Evolutionary conservation across 2,888 invertebrate species (phyloP).

Genomic region (Epiperipatus broadwayi): DNA sequence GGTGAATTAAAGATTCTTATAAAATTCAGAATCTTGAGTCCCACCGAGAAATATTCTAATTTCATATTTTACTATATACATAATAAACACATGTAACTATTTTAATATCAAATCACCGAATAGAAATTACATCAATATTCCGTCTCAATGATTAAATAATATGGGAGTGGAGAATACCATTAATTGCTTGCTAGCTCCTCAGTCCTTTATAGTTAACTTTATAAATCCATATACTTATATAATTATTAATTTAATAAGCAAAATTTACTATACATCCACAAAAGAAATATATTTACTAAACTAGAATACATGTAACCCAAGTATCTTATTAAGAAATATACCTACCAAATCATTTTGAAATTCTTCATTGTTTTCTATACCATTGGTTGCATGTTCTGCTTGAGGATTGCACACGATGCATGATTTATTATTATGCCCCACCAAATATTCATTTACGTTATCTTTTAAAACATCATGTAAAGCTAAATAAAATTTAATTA

Average conservation of each 20-base stretch:
- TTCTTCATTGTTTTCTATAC: slow-evolving; percentile 22
- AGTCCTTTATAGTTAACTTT: too few species aligned
- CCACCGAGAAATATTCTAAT: too few species aligned
- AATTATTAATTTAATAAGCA: not conserved
- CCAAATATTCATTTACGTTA: slow-evolving; percentile 55
- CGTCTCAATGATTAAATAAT: too few species aligned
- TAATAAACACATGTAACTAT: too few species aligned
- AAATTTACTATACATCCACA: slow-evolving; percentile 7
- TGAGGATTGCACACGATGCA: slow-evolving; percentile 56
- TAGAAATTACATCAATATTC: too few species aligned
- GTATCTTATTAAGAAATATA: not conserved
- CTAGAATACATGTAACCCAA: slow-evolving; percentile 4
- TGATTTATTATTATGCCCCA: slow-evolving; percentile 57
- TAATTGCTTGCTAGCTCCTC: too few species aligned
- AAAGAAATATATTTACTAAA: not conserved
- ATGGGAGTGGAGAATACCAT: too few species aligned
- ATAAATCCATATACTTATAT: slow-evolving; percentile 15
- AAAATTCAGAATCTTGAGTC: too few species aligned
- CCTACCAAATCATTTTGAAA: slow-evolving; percentile 17
- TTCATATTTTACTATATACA: too few species aligned
- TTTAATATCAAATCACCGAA: too few species aligned
- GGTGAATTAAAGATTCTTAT: too few species aligned
- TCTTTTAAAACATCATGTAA: slow-evolving; percentile 48
- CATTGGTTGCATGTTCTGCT: slow-evolving; percentile 18
- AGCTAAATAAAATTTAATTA: slow-evolving; percentile 22